These are phyloP conservation scores for Henricia sp. DNA, from an alignment of 53 echinoderm and acorn worm species.

Conservation along the genomic window DNA sequence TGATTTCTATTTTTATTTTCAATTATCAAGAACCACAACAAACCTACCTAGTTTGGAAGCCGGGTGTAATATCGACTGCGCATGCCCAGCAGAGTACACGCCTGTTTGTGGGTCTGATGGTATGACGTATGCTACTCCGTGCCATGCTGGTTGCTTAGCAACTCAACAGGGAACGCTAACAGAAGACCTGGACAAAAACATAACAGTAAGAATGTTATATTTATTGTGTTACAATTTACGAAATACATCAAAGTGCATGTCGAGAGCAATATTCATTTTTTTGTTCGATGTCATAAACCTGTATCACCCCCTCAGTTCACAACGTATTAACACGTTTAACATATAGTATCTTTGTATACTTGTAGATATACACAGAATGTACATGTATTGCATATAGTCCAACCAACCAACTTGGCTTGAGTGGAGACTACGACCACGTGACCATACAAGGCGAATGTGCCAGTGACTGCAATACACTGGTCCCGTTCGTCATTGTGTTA, in stretches of 20 bases:
- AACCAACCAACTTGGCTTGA: background rate
- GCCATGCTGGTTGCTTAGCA: constrained; percentile 71
- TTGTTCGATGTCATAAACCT: too few relatives aligned
- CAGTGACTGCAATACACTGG: constrained; percentile 16
- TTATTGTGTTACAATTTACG: background rate
- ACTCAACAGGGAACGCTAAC: background rate
- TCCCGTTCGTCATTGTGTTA: constrained; percentile 29
- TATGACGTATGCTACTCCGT: constrained; percentile 66
- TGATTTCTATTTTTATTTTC: background rate
- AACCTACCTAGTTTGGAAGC: background rate
- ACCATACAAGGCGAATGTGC: constrained; percentile 29
- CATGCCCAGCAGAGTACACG: constrained; percentile 55
- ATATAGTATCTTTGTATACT: background rate
- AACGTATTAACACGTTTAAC: too few relatives aligned
- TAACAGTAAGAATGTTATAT: constrained; percentile 47
- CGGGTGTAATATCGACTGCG: constrained; percentile 63
- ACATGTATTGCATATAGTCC: constrained; percentile 2
- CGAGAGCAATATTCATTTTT: background rate
- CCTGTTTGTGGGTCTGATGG: constrained; percentile 73
- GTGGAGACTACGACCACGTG: constrained; percentile 12
- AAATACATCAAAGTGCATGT: background rate
- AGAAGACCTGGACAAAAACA: background rate
- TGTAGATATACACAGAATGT: constrained; percentile 38
- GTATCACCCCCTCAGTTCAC: too few relatives aligned
- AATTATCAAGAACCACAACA: background rate